Evolutionary conservation across 2,888 invertebrate species (phyloP).

Genomic region (Hedychridium roseum): DNA sequence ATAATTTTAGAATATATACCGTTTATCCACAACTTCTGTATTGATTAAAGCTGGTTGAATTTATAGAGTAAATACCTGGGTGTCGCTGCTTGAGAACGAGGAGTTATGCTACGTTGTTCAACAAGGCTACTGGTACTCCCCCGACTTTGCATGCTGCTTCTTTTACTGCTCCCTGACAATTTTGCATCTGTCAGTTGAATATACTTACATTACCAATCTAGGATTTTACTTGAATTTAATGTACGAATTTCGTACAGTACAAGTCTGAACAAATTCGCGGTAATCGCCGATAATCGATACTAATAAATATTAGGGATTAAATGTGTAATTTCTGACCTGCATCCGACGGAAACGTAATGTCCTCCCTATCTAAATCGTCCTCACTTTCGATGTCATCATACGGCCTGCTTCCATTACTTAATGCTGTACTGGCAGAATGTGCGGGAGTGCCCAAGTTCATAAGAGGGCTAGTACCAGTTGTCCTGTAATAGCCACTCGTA

Average conservation of each 20-base stretch:
- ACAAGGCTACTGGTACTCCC: conserved; percentile 89
- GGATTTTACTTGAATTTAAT: background rate
- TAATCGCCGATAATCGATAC: background rate
- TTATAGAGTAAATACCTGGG: conserved; percentile 70
- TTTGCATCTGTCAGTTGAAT: conserved; percentile 70
- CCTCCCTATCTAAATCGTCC: conserved; percentile 86
- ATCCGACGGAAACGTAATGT: conserved; percentile 84
- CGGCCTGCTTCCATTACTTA: conserved; percentile 72
- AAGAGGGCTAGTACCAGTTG: conserved; percentile 71
- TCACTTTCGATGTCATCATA: conserved; percentile 89
- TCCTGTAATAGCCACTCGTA: conserved; percentile 65
- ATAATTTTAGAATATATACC: too few species aligned
- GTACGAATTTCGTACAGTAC: conserved; percentile 20
- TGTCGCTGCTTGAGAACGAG: conserved; percentile 90
- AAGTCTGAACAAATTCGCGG: conserved; percentile 11
- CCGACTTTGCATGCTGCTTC: conserved; percentile 90
- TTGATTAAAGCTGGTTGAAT: too few species aligned
- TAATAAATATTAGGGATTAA: background rate
- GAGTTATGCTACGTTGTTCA: conserved; percentile 83
- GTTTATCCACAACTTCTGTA: background rate
- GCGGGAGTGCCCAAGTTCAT: conserved; percentile 65
- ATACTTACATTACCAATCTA: conserved; percentile 20
- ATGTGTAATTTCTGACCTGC: conserved; percentile 65
- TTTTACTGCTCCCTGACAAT: conserved; percentile 82
- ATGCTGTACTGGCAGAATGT: conserved; percentile 65